Evolutionary conservation across 2,888 invertebrate genomes (phyloP).

Genomic region (Chymomyza fuscimana): DNA sequence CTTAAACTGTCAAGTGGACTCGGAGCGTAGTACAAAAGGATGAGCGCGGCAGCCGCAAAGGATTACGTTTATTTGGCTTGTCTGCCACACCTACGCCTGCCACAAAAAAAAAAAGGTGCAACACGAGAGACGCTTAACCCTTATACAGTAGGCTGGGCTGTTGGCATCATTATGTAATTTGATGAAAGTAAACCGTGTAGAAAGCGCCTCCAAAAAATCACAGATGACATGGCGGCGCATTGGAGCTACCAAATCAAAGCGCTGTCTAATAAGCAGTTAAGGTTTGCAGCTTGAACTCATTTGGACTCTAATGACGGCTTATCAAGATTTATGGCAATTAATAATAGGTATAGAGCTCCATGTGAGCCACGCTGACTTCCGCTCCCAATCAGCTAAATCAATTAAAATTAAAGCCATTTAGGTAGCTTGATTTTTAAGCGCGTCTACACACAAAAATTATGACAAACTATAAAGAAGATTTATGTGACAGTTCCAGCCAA

Average conservation of each 20-base stretch:
- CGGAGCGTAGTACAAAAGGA: constrained; percentile 17
- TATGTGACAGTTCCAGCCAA: constrained; percentile 62
- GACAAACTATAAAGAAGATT: constrained; percentile 48
- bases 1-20: constrained; percentile 71
- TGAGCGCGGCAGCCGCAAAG: constrained; percentile 42
- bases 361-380: constrained; percentile 49
- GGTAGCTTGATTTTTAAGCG: constrained; percentile 8
- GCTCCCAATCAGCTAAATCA: constrained; percentile 57
- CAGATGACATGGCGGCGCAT: not conserved
- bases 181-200: constrained; percentile 49
- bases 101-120: constrained; percentile 42
- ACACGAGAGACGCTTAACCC: constrained; percentile 39
- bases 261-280: constrained; percentile 48
- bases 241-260: constrained; percentile 49
- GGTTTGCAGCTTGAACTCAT: constrained; percentile 61
- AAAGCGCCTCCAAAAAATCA: constrained; percentile 23
- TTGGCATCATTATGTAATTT: constrained; percentile 71
- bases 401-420: constrained; percentile 42
- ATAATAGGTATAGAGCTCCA: constrained; percentile 72
- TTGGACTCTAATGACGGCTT: constrained; percentile 55
- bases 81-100: constrained; percentile 52
- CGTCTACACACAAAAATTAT: constrained; percentile 47
- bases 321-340: constrained; percentile 80
- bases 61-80: constrained; percentile 64
- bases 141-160: constrained; percentile 47